Evolutionary conservation across 2,797 vertebrate species (phyloP), one percentile per base, ranked within the genome.

Genomic region (Anabas testudineus): DNA sequence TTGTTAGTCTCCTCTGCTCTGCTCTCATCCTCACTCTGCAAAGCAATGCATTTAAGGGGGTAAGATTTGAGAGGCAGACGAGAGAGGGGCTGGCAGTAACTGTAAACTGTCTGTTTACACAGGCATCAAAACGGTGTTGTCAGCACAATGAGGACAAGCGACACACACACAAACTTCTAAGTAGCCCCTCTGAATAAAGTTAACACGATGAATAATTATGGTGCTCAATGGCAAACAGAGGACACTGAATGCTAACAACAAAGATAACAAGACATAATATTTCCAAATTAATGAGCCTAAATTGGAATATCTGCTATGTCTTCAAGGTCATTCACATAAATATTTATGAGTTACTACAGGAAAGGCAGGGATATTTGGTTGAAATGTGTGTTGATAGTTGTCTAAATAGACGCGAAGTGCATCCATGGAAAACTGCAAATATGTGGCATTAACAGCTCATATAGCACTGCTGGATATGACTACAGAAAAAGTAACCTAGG

Each of bases 131-230:
- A 63, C 39, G 18, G n/a, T 19, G 41, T 49, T 3, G 13, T 74
- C 78, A 72, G 78, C 61, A 54, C 56, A 36, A 58, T 59, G 60
- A 76, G 47, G 69, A 74, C 54, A 48, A 51, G 37, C 49, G 55
- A 53, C 41, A 48, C 69, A 34, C 69, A 34, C 64, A 67, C 49
- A 81, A 48, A 77, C 45, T 52, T 42, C 47, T 28, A 41, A 84
- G 58, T 47, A 66, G 67, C 68, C 43, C 28, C 43, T 48, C 34
- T 59, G 74, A 80, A 81, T 67, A 39, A 74, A 78, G 64, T 73
- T 67, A 76, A 71, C 60, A 56, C 48, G 54, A 65, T 76, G 66
- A 86, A 85, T 78, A 83, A 84, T 85, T 76, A 74, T 56, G 65
- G 77, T 52, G 43, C 62, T 66, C 71, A 74, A 71, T 71, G 81